Evolutionary conservation across 2,113 vertebrate species (phyloP).

Genomic region (Probosciger aterrimus): DNA sequence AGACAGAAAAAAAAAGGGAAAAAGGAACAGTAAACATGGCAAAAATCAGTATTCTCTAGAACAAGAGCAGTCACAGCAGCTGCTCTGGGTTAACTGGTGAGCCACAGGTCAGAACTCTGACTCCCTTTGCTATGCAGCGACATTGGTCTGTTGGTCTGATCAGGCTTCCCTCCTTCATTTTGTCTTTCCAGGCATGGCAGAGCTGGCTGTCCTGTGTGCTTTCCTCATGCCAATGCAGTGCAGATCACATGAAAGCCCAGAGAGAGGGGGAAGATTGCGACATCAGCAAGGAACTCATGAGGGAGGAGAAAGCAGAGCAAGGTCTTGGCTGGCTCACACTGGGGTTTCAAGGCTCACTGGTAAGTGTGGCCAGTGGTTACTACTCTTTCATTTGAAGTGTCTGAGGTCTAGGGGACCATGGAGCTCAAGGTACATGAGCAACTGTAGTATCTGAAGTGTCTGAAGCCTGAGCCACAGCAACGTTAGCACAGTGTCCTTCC

Average conservation of each 20-base stretch:
- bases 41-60: background rate
- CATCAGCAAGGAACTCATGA: rapidly evolving
- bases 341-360: rapidly evolving
- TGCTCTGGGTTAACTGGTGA: background rate
- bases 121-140: background rate
- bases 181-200: background rate
- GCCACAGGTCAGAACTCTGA: background rate
- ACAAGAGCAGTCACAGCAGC: background rate
- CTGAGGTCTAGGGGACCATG: background rate
- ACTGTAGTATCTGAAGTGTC: background rate
- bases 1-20: background rate
- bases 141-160: rapidly evolving
- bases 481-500: background rate
- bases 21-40: background rate
- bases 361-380: background rate
- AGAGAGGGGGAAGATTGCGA: rapidly evolving
- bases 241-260: background rate
- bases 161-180: background rate
- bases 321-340: background rate
- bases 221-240: background rate
- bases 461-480: background rate
- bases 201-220: background rate
- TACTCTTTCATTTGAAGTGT: background rate
- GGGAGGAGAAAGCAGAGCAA: background rate
- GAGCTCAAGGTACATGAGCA: background rate